Evolutionary conservation across 2,888 invertebrate species (phyloP), one percentile per base, ranked within the genome.

Genomic region (Pollenia angustigena): DNA sequence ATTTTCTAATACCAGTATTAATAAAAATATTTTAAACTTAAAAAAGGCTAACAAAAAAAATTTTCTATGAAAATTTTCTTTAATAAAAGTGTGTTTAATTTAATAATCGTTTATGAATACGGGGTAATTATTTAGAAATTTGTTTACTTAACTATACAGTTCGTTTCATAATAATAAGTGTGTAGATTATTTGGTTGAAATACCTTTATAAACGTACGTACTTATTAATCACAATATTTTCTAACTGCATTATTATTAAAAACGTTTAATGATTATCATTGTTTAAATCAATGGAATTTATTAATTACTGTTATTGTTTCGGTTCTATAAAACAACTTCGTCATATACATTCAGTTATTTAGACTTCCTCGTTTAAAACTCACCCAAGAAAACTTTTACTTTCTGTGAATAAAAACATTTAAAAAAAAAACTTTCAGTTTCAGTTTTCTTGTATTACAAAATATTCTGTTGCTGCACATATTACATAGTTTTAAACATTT

Each of bases 361-460:
- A 10, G 11, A 72, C 52, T 81, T 85, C 76, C 85, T 81, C 42
- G 52, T 71, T 32, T 60, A 9, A 58, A 60, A 48, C 7, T 68
- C 10, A 23, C 42, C 66, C 42, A 75, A 75, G n/a, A 79, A 84
- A 79, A 85, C 84, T 85, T 79, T 85, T 85, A 85, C 80, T 85
- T 85, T 85, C 74, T 32, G 48, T 23, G 4, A 12, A 32, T n/a
- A 54, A 23, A n/a, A 16, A 48, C n/a, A 58, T n/a, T 16, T n/a
- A n/a, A n/a, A 3, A 56, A 79, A 14, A 18, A 71, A 71, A 68
- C 84, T 87, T 83, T 87, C 62, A 72, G 76, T 84, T 87, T 84
- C 58, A 81, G 62, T 78, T 81, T 68, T 48, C 44, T 81, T 74
- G 10, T 76, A 74, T 87, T 87, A 81, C 87, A 78, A 87, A 87